A percentile compares a stretch with the other conserved stretches of the same genome.
Conservation (phyloP, 2,113 vertebrate species). For the Nettapus auritus region DNA sequence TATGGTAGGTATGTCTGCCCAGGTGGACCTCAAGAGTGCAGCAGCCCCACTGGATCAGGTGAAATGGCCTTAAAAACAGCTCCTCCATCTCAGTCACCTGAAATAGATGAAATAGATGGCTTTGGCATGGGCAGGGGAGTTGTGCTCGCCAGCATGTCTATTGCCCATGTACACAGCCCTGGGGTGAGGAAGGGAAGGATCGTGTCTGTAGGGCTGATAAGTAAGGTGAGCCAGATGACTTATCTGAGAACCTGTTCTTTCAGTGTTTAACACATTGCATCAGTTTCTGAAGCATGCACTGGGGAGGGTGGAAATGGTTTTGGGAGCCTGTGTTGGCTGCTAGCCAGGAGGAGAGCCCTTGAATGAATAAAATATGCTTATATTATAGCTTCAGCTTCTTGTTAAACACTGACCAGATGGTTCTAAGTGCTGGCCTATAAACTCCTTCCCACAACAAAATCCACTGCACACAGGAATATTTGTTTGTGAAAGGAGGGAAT, state of each 20-base stretch:
- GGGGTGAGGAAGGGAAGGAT: neutral
- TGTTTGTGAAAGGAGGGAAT: neutral
- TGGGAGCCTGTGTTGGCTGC: neutral
- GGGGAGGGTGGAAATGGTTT: neutral
- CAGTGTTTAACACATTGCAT: neutral
- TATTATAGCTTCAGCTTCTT: neutral
- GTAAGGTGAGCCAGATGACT: neutral
- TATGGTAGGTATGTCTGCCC: no score
- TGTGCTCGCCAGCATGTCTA: rapidly evolving
- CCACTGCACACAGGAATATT: neutral
- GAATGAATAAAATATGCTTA: neutral
- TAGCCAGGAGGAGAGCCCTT: neutral
- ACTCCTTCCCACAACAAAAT: neutral
- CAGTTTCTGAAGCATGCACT: neutral
- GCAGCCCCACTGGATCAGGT: neutral
- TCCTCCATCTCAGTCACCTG: neutral
- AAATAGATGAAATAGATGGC: neutral
- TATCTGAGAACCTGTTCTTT: neutral
- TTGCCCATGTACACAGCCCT: neutral
- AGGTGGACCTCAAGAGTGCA: neutral
- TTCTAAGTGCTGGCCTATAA: constrained; percentile 10
- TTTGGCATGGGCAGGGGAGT: neutral
- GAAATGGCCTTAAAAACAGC: neutral
- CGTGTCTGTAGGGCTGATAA: neutral
- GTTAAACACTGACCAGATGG: constrained; percentile 37